Base-by-base conservation (phyloP, 2,113 vertebrate species). In the Peromyscus leucopus region DNA sequence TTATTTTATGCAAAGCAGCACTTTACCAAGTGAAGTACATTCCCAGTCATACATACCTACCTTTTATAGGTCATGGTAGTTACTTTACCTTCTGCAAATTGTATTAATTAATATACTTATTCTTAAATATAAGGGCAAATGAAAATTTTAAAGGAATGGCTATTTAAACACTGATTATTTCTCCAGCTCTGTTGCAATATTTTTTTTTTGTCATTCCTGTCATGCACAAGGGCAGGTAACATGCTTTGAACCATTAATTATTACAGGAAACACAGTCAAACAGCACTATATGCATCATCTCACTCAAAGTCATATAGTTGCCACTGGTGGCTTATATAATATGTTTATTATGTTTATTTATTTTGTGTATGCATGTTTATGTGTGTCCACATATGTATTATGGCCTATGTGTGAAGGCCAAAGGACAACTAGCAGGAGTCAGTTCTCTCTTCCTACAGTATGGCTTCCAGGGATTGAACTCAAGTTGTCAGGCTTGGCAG, bases 121-220 rank as follows among this genome's bases (percentile, higher is more conserved):
- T 91, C 28, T 96, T 26, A 90, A 82, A 89, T 82, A 89, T n/a
- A 83, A 82, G 21, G 39, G 24, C 59, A 46, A 84, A 67, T 19
- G 39, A 84, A 93, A 69, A 72, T 5, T 13, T 96, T 36, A 82
- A 79, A 84, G 13, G 46, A 4, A 79, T 96, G 2, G 6, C 90
- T 78, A 59, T 42, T 63, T 42, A 85, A n/a, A 87, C 51, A 4
- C 3, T 22, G 12, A 75, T 92, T 26, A 33, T 86, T 80, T 0
- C 2, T 4, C 22, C n/a, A 51, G 80, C 2, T 42, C 21, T 83
- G 2, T 65, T 95, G 17, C 55, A 11, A 55, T 83, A 10, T 57
- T 90, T 96, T 74, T 61, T 87, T 87, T 79, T 21, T 33, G 16
- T 67, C 10, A 67, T 80, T 82, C 10, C 0, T 69, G 13, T 75